Base-by-base conservation (phyloP, 1,140 invertebrate species). In the Lordiphosa mommai region DNA sequence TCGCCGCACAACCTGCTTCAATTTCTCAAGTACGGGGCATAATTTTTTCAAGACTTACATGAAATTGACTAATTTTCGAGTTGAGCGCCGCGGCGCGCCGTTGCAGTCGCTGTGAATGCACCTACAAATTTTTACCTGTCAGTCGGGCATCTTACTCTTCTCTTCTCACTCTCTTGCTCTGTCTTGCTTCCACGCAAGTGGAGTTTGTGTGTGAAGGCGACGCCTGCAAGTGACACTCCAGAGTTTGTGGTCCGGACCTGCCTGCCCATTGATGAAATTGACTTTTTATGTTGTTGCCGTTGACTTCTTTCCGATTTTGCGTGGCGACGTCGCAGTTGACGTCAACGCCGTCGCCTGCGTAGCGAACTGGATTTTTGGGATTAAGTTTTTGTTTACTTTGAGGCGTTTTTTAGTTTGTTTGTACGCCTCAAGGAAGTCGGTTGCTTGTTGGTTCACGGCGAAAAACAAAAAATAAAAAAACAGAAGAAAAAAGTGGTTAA, bases 341-440 rank as follows among this genome's bases (percentile, higher is more conserved):
- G 73, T 30, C 30, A 20, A 16, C 57, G 41, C 36, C 17, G 48
- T 29, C 49, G 66, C 37, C 48, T 20, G 32, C 52, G 72, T 57
- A 60, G 71, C 56, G 46, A 76, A 82, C 84, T 87, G 84, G 77
- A 87, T 72, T 85, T 85, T 87, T 87, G 59, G 84, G 77, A 85
- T 85, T 87, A 87, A 87, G 85, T 85, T 87, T 84, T 87, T 87
- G 84, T 87, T 87, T 87, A 85, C 84, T 84, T 76, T 79, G 61
- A 61, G 66, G 50, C 48, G 66, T 87, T 84, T 86, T 86, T 87
- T 87, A 87, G 84, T 87, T 87, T 87, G 77, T 87, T 87, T 87
- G 73, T 50, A 57, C 64, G 43, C 51, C 85, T 80, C 79, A 85
- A 85, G 73, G 84, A 87, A 87, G 61, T 87, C 84, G 61, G 73